Conservation (phyloP, 2,888 invertebrate genomes). For the Drosophila demipolita region DNA sequence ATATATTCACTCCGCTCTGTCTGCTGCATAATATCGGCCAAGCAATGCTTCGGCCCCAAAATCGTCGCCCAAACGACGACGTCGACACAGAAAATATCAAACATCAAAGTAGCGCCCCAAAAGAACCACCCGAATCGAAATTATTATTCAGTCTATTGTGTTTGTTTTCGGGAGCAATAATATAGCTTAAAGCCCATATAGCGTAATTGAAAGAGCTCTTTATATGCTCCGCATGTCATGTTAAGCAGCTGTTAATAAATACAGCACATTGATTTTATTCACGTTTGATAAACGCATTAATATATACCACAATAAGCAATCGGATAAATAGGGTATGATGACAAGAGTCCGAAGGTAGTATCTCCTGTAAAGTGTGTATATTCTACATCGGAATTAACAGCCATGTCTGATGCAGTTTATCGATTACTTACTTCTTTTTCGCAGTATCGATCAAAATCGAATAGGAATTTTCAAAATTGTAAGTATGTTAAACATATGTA, state of each 20-base stretch:
- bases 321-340: neutral
- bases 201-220: neutral
- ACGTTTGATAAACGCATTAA: neutral
- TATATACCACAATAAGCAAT: neutral
- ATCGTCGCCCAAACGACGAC: constrained; percentile 5
- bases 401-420: neutral
- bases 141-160: constrained; percentile 23
- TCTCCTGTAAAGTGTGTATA: neutral
- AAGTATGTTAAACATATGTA: neutral
- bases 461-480: neutral
- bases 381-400: neutral
- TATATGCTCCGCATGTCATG: neutral
- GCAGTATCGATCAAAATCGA: neutral
- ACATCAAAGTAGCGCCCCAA: constrained; percentile 45
- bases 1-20: constrained; percentile 9
- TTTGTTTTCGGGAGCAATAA: constrained; percentile 5
- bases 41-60: constrained; percentile 16
- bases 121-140: constrained; percentile 11
- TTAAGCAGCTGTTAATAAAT: constrained; percentile 15
- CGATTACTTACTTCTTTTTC: neutral
- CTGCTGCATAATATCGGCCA: neutral
- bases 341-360: neutral
- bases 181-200: neutral
- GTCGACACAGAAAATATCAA: constrained; percentile 9
- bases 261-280: neutral